These are phyloP conservation scores for Sarcophaga caerulescens DNA, from an alignment of 2,888 invertebrate species.

Conservation along the genomic window DNA sequence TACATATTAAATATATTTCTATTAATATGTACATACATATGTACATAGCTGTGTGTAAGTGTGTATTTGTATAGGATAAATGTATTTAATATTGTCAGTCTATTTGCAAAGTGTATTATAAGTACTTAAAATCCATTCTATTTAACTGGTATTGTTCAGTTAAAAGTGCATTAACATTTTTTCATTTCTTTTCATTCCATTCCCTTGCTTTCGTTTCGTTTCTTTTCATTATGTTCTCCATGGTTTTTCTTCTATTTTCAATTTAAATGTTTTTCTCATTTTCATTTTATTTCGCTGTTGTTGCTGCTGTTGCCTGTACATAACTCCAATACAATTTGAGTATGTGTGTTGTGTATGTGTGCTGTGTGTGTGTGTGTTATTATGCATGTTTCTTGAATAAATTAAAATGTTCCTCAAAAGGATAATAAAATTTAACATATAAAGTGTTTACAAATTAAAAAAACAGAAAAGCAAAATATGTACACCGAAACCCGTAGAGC, in stretches of 20 bases:
- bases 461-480: not conserved
- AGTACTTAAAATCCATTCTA: conserved; percentile 52
- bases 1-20: not conserved
- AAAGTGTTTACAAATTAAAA: conserved; percentile 5
- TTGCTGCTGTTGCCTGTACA: conserved; percentile 2
- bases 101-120: conserved; percentile 51
- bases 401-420: conserved; percentile 10
- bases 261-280: not conserved
- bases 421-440: conserved; percentile 31
- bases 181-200: not conserved
- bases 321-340: not conserved
- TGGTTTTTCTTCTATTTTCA: not conserved
- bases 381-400: not conserved
- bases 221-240: not conserved
- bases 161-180: conserved; percentile 54
- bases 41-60: not conserved
- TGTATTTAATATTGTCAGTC: conserved; percentile 57
- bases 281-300: not conserved
- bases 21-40: not conserved
- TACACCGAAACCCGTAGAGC: no score
- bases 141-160: conserved; percentile 39
- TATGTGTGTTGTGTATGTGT: not conserved
- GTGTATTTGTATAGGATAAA: conserved; percentile 1
- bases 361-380: not conserved
- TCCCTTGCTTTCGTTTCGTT: not conserved